Conservation (phyloP, 1,140 invertebrate genomes). For the Drosophila chauvacae region DNA sequence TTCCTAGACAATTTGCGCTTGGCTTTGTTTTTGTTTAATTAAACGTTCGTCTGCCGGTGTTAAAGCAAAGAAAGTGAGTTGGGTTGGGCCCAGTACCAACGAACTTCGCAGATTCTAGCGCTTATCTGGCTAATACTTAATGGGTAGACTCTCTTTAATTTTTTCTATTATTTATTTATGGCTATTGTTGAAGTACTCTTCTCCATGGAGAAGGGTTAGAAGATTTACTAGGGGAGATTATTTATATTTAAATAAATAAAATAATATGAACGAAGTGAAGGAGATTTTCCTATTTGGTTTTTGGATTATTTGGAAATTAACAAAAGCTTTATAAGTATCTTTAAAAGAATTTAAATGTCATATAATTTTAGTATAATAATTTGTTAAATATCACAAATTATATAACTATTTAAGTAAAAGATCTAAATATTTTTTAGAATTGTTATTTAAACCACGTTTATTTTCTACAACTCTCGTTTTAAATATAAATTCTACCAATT, state of each 20-base stretch:
- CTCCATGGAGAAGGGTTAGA: too few relatives aligned
- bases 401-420: too few relatives aligned
- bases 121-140: conserved; percentile 13
- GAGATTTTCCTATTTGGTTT: background rate
- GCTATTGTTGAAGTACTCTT: background rate
- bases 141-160: background rate
- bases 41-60: conserved; percentile 12
- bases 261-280: background rate
- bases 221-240: background rate
- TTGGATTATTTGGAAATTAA: background rate
- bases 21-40: conserved; percentile 52
- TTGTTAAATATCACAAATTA: too few relatives aligned
- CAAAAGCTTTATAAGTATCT: too few relatives aligned
- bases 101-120: background rate
- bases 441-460: too few relatives aligned
- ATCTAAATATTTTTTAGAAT: too few relatives aligned
- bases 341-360: too few relatives aligned
- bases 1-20: conserved; percentile 40
- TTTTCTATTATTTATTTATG: conserved; percentile 11
- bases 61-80: conserved; percentile 22
- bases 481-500: background rate
- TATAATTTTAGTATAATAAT: too few relatives aligned
- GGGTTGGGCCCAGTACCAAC: background rate
- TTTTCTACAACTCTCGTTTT: too few relatives aligned
- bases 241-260: background rate